Conservation (phyloP, 2,888 invertebrate species). For the Drosophila anomalata region DNA sequence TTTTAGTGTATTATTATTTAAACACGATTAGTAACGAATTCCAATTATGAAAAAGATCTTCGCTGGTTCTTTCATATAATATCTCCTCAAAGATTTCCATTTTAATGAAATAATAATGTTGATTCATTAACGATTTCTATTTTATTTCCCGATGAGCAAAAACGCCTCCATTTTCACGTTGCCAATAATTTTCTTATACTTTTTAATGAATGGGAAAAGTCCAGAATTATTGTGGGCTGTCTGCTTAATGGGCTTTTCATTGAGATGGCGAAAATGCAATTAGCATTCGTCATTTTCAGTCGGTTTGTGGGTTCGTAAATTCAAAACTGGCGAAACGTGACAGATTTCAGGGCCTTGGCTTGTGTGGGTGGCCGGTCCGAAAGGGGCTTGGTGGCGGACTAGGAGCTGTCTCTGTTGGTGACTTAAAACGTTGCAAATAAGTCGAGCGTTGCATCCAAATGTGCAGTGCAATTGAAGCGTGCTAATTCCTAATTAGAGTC, state of each 20-base stretch:
- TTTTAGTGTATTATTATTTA: too few species aligned
- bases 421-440: conserved; percentile 19
- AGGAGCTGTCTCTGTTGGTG: conserved; percentile 11
- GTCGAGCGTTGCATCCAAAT: conserved; percentile 16
- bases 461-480: conserved; percentile 11
- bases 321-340: conserved; percentile 62
- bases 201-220: conserved; percentile 43
- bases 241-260: conserved; percentile 27
- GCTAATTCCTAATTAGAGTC: conserved; percentile 23
- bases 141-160: conserved; percentile 22
- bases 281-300: conserved; percentile 51
- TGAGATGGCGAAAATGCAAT: conserved; percentile 33
- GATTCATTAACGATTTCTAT: conserved; percentile 31
- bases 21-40: too few species aligned
- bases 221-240: conserved; percentile 5
- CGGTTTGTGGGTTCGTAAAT: conserved; percentile 29
- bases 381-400: conserved; percentile 7
- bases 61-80: neutral
- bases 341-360: conserved; percentile 31
- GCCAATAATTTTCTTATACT: conserved; percentile 11
- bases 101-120: conserved; percentile 17
- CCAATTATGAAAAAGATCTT: too few species aligned
- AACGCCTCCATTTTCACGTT: conserved; percentile 15
- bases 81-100: neutral
- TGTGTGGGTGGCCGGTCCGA: conserved; percentile 3